Evolutionary conservation across 2,797 vertebrate genomes (phyloP).

Genomic region (Linurgus olivaceus): DNA sequence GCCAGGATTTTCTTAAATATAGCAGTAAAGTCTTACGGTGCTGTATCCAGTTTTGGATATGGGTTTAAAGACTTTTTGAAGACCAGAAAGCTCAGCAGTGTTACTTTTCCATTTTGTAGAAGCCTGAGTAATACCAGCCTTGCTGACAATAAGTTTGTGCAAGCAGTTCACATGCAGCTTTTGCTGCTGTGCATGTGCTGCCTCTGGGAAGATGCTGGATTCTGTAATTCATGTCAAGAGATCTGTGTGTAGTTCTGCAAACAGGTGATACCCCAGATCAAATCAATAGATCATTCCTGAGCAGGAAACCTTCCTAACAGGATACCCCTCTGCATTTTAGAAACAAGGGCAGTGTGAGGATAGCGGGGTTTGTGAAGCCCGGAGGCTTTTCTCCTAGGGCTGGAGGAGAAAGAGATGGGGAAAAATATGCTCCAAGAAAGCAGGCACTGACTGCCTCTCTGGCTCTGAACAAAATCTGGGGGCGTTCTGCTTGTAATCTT

Average conservation of each 20-base stretch:
- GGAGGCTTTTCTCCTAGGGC: not conserved
- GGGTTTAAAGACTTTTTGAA: not conserved
- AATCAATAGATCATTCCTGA: not conserved
- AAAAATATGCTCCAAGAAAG: not conserved
- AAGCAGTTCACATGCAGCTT: not conserved
- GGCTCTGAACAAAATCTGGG: not conserved
- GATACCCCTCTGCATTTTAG: not conserved
- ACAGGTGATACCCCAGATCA: not conserved
- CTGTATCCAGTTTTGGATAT: not conserved
- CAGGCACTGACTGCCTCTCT: not conserved
- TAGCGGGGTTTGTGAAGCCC: accelerated
- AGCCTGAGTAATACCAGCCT: not conserved
- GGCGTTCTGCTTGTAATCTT: not conserved
- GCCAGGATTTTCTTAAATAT: not conserved
- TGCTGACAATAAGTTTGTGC: not conserved
- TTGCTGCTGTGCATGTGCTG: not conserved
- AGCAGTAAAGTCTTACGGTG: not conserved
- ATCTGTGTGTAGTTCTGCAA: not conserved
- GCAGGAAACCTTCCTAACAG: not conserved
- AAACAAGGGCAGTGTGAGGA: not conserved
- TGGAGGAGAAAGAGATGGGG: not conserved
- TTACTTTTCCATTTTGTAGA: not conserved
- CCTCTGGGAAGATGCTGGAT: not conserved
- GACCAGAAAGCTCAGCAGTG: not conserved
- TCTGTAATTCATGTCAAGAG: not conserved